These are phyloP conservation scores for Phaonia tiefii DNA, from an alignment of 2,888 invertebrate genomes.

Conservation along the genomic window DNA sequence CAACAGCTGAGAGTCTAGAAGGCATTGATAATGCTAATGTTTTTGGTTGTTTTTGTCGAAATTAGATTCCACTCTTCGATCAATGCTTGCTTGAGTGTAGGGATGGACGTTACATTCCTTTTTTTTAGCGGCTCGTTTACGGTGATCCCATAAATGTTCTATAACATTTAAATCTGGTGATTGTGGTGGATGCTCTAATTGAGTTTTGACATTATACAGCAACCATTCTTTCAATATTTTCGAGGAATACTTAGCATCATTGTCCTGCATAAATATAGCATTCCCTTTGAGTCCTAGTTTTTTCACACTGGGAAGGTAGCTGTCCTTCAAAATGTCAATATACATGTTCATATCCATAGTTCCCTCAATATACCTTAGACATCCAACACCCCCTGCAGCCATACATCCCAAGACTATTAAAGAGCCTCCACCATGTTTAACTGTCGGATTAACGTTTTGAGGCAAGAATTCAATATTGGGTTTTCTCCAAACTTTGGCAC, in stretches of 20 bases:
- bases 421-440: constrained; percentile 24
- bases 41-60: constrained; percentile 26
- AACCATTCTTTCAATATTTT: too few species aligned
- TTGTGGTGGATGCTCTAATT: constrained; percentile 17
- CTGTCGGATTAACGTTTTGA: constrained; percentile 8
- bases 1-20: constrained; percentile 29
- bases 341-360: not conserved
- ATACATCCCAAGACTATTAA: constrained; percentile 35
- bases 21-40: constrained; percentile 25
- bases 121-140: too few species aligned
- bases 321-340: constrained; percentile 30
- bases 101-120: constrained; percentile 3
- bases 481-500: too few species aligned
- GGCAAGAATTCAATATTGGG: not conserved
- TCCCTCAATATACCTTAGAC: constrained; percentile 15
- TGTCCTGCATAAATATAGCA: not conserved
- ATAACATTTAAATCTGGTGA: constrained; percentile 41
- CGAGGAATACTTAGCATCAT: too few species aligned
- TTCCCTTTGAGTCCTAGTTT: not conserved
- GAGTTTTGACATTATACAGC: constrained; percentile 1
- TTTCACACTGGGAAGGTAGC: not conserved
- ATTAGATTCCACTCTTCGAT: constrained; percentile 39
- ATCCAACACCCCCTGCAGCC: constrained; percentile 25
- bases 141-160: too few species aligned
- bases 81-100: constrained; percentile 13